phyloP scores from a whole-genome alignment of 2,888 invertebrate species.

The Sarcophaga carnaria region DNA sequence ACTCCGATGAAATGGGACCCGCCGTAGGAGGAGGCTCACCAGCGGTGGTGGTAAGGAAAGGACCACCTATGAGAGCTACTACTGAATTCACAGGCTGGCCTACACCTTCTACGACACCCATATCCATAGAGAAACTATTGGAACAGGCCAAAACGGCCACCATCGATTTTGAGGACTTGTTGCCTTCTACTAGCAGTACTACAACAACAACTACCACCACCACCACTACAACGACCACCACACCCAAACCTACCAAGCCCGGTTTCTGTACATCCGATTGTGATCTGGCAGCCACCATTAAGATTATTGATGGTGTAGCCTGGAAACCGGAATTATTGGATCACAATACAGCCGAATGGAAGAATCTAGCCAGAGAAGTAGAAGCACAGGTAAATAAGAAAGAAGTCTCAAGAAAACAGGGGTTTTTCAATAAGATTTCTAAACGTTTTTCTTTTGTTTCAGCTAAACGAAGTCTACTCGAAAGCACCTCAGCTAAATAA shows the following conservation, averaged over 20 bases:
- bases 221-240: conserved; percentile 88
- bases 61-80: conserved; percentile 92
- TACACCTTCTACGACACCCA: conserved; percentile 92
- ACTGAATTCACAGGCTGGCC: conserved; percentile 97
- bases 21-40: conserved; percentile 82
- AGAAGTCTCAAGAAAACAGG: neutral
- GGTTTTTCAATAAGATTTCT: neutral
- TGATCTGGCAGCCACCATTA: conserved; percentile 92
- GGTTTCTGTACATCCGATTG: conserved; percentile 90
- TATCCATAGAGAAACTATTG: conserved; percentile 91
- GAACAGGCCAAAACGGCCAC: conserved; percentile 86
- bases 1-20: conserved; percentile 74
- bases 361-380: conserved; percentile 90
- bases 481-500: conserved; percentile 88
- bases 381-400: conserved; percentile 86
- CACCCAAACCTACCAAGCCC: conserved; percentile 88
- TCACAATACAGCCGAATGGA: conserved; percentile 93
- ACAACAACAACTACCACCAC: conserved; percentile 84
- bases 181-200: conserved; percentile 79
- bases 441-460: conserved; percentile 62
- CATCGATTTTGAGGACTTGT: conserved; percentile 82
- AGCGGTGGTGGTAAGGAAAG: conserved; percentile 89
- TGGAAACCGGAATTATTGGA: conserved; percentile 94
- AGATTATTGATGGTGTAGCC: conserved; percentile 89
- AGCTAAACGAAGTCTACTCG: conserved; percentile 92